Evolutionary conservation across 2,888 invertebrate species (phyloP).

Genomic region (Argyresthia goedartella): DNA sequence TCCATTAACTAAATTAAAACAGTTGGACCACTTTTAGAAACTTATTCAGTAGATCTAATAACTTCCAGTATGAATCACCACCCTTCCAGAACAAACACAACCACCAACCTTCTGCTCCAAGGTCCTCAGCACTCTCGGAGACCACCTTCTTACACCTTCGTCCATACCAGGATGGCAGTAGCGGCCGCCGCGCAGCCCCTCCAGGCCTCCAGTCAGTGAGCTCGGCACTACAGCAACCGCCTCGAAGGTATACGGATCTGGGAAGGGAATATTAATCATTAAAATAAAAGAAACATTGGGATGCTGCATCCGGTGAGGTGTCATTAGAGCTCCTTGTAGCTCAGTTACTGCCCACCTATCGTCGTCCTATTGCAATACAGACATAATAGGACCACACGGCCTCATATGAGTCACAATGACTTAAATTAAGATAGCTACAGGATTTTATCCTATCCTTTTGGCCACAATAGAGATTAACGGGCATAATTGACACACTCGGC

Average conservation of each 20-base stretch:
- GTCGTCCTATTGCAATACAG: too few species aligned
- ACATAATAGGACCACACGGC: too few species aligned
- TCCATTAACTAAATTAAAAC: too few species aligned
- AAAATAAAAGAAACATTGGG: background rate
- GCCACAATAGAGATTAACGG: too few species aligned
- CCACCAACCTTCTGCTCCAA: constrained; percentile 62
- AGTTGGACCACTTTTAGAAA: background rate
- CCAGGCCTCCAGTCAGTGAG: constrained; percentile 51
- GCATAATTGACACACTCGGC: too few species aligned
- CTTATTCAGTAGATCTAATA: background rate
- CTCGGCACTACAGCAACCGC: constrained; percentile 71
- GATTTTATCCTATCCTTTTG: too few species aligned
- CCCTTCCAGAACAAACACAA: too few species aligned
- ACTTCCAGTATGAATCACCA: too few species aligned
- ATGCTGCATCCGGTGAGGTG: background rate
- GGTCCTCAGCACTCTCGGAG: constrained; percentile 71
- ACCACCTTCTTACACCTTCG: constrained; percentile 64
- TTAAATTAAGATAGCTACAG: too few species aligned
- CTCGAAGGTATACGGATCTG: constrained; percentile 68
- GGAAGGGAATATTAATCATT: background rate
- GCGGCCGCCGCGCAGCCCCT: constrained; percentile 56
- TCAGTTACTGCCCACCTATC: background rate
- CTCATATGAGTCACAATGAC: too few species aligned
- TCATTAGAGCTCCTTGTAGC: background rate
- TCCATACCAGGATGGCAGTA: constrained; percentile 78